A percentile compares a stretch with the other conserved stretches of the same genome.
These are phyloP conservation scores for Philaethria dido DNA, from an alignment of 2,888 invertebrate genomes.

Conservation along the genomic window DNA sequence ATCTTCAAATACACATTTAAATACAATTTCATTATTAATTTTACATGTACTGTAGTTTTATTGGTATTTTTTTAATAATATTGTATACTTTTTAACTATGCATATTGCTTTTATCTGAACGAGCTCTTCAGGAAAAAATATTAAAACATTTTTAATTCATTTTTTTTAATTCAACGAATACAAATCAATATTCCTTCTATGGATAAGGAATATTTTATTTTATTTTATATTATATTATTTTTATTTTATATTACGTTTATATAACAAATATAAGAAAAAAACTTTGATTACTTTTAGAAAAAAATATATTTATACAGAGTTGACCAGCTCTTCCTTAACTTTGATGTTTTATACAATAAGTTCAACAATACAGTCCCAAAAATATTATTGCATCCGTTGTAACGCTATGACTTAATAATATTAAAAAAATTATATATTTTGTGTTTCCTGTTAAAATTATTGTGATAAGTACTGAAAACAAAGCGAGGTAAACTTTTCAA, in stretches of 20 bases:
- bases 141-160: too few species aligned
- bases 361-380: constrained; percentile 53
- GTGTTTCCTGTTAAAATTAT: constrained; percentile 43
- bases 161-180: too few species aligned
- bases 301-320: constrained; percentile 1
- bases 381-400: constrained; percentile 51
- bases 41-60: too few species aligned
- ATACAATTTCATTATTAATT: too few species aligned
- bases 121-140: too few species aligned
- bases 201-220: too few species aligned
- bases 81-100: too few species aligned
- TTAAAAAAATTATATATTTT: constrained; percentile 28
- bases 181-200: too few species aligned
- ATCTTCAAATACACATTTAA: background rate
- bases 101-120: too few species aligned
- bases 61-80: too few species aligned
- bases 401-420: constrained; percentile 28
- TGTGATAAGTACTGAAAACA: constrained; percentile 57
- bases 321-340: constrained; percentile 48
- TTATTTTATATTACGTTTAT: too few species aligned
- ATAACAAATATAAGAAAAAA: background rate
- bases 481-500: constrained; percentile 47
- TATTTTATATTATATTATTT: too few species aligned
- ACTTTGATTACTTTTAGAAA: background rate
- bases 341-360: constrained; percentile 56